These are phyloP conservation scores for Leptinotarsa undecemlineata DNA, from an alignment of 1,140 invertebrate species.

Conservation along the genomic window DNA sequence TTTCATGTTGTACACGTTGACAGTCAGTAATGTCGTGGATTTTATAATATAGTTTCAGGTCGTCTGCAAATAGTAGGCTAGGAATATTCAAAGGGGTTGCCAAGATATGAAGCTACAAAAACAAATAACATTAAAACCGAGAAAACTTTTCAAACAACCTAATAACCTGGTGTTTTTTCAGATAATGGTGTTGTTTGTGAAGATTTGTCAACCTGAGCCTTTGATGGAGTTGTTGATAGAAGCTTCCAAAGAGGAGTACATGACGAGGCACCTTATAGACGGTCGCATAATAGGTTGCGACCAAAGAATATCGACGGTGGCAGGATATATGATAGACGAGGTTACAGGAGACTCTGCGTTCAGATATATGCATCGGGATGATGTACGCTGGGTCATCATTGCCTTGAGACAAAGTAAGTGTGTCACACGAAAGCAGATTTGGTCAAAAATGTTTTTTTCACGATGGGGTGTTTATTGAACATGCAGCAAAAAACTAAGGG, in stretches of 20 bases:
- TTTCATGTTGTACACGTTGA: no score
- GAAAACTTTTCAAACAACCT: no score
- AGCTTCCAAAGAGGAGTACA: conserved; percentile 79
- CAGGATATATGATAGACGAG: conserved; percentile 83
- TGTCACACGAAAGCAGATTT: background rate
- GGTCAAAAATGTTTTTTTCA: background rate
- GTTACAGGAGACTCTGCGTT: conserved; percentile 80
- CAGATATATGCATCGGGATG: conserved; percentile 83
- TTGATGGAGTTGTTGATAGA: conserved; percentile 72
- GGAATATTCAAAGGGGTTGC: no score
- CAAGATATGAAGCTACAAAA: no score
- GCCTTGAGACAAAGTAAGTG: conserved; percentile 82
- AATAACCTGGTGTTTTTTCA: conserved; percentile 52
- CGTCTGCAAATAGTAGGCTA: no score
- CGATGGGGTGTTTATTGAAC: no score
- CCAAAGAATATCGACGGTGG: conserved; percentile 81
- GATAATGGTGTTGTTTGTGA: conserved; percentile 52
- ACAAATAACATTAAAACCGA: no score
- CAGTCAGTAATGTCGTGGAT: no score
- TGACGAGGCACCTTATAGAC: conserved; percentile 80
- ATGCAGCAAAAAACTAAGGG: no score
- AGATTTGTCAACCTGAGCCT: conserved; percentile 63
- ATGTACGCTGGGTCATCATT: conserved; percentile 80
- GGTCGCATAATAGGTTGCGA: conserved; percentile 84
- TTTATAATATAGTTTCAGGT: no score